A percentile compares a stretch with the other conserved stretches of the same genome.
Conservation (phyloP, 1,140 invertebrate species). For the Drosophila tani region DNA sequence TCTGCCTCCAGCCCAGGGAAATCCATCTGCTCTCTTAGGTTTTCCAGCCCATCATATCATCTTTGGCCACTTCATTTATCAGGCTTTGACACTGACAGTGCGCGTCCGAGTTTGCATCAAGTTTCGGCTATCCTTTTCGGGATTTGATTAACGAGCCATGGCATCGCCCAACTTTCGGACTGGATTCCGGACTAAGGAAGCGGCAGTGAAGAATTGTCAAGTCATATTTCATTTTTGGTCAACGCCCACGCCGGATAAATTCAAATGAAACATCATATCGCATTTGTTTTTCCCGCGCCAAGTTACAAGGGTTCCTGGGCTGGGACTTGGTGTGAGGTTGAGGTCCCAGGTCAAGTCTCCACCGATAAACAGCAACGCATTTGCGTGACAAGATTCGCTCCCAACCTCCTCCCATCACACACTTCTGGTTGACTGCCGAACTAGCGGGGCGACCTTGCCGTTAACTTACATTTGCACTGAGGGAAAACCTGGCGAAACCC, state of each 20-base stretch:
- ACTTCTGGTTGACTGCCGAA: conserved; percentile 58
- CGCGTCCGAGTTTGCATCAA: conserved; percentile 41
- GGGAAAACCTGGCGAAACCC: neutral
- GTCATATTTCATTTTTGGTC: conserved; percentile 76
- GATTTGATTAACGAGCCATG: conserved; percentile 57
- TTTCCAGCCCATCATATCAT: conserved; percentile 12
- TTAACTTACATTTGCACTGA: conserved; percentile 1
- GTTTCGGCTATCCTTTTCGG: conserved; percentile 38
- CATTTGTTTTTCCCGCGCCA: conserved; percentile 46
- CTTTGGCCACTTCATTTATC: conserved; percentile 49
- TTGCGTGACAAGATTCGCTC: conserved; percentile 54
- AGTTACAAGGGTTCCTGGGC: conserved; percentile 19
- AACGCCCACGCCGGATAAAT: conserved; percentile 62
- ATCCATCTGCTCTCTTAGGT: conserved; percentile 13
- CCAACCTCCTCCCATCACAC: conserved; percentile 2
- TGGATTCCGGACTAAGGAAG: conserved; percentile 20
- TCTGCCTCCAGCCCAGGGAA: conserved; percentile 4
- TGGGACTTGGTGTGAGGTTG: neutral
- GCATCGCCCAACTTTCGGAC: conserved; percentile 35
- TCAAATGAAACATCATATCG: conserved; percentile 73
- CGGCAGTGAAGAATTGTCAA: conserved; percentile 60
- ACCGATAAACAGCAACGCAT: conserved; percentile 43
- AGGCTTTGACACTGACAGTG: conserved; percentile 55
- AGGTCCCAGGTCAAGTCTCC: conserved; percentile 26
- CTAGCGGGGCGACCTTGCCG: conserved; percentile 43